A percentile compares a stretch with the other conserved stretches of the same genome.
These are phyloP conservation scores for Petrosia ficiformis DNA, from an alignment of 37 sponge, comb jelly and placozoan genomes.

Conservation along the genomic window DNA sequence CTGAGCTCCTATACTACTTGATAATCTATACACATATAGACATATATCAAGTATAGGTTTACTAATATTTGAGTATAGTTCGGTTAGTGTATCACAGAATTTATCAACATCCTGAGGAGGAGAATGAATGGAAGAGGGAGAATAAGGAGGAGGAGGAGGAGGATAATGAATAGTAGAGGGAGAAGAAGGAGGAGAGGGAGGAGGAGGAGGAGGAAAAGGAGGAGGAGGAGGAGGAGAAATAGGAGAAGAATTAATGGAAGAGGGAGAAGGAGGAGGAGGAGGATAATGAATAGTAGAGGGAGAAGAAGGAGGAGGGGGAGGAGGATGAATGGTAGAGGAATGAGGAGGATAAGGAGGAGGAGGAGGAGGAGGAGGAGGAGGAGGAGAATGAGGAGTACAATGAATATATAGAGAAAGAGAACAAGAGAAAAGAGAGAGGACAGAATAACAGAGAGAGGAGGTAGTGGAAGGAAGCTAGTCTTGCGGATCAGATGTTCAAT, in stretches of 20 bases:
- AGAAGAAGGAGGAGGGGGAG: slow-evolving; percentile 12
- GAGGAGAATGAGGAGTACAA: neutral
- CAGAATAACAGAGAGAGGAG: neutral
- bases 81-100: slow-evolving; percentile 84
- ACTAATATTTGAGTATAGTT: slow-evolving; percentile 78
- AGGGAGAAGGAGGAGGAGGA: slow-evolving; percentile 1
- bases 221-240: slow-evolving; percentile 13
- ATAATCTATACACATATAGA: slow-evolving; percentile 50
- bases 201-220: slow-evolving; percentile 10
- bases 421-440: slow-evolving; percentile 8
- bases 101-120: slow-evolving; percentile 84
- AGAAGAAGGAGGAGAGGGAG: slow-evolving; percentile 12
- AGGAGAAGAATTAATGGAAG: neutral
- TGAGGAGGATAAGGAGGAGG: slow-evolving; percentile 10
- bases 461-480: slow-evolving; percentile 7
- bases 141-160: neutral
- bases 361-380: slow-evolving; percentile 1
- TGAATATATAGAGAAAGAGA: neutral
- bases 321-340: slow-evolving; percentile 1
- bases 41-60: slow-evolving; percentile 71
- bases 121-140: slow-evolving; percentile 5
- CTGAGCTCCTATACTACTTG: slow-evolving; percentile 46
- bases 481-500: neutral
- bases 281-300: neutral
- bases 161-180: neutral